Conservation (phyloP, 1,140 invertebrate species). For the Pygmarrhopalites habei region DNA sequence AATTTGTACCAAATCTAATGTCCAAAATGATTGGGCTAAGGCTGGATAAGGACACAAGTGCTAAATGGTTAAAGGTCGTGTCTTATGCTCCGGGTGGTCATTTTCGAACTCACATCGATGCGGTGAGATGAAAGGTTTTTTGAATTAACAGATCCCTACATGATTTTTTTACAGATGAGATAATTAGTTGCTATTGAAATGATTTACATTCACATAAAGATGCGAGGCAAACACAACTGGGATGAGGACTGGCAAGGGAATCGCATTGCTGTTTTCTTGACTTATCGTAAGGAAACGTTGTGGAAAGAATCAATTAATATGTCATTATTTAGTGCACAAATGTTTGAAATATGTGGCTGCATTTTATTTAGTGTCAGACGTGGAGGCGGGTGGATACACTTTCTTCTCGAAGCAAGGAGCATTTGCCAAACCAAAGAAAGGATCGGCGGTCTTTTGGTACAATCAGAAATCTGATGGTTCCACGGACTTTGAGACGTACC, state of each 20-base stretch:
- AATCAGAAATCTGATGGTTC: not conserved
- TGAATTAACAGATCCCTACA: not conserved
- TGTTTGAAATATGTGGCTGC: not conserved
- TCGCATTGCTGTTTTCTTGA: conserved; percentile 16
- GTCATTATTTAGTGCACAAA: not conserved
- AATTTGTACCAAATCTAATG: too few relatives aligned
- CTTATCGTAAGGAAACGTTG: not conserved
- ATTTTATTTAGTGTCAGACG: not conserved
- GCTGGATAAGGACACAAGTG: not conserved
- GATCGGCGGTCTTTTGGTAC: conserved; percentile 12
- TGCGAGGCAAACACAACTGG: not conserved
- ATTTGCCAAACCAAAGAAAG: not conserved
- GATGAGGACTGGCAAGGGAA: not conserved
- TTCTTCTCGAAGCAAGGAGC: not conserved
- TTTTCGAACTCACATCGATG: conserved; percentile 14
- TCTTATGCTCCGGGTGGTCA: conserved; percentile 7
- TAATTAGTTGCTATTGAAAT: not conserved
- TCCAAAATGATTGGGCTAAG: conserved; percentile 4
- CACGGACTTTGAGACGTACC: not conserved
- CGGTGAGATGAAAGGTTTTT: conserved; percentile 10
- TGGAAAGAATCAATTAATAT: not conserved
- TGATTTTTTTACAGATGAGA: not conserved
- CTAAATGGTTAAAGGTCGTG: conserved; percentile 14
- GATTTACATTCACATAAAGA: not conserved
- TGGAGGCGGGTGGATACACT: not conserved